Conservation (phyloP, 2,113 vertebrate species). For the Indicator indicator region DNA sequence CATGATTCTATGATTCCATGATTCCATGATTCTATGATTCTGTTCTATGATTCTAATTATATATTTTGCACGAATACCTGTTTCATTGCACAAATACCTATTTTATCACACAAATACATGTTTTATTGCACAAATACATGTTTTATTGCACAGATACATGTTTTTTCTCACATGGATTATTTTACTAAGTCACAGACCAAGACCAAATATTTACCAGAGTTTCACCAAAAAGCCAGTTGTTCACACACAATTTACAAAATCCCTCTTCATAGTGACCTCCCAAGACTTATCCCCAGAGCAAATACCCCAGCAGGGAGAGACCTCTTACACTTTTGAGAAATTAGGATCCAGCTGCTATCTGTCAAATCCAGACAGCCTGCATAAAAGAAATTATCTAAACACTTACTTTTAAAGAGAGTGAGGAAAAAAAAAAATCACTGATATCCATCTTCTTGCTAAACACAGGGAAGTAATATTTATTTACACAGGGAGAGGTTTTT, state of each 20-base stretch:
- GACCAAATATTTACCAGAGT: conserved; percentile 29
- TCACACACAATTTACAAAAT: not conserved
- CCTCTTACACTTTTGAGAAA: not conserved
- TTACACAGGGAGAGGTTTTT: not conserved
- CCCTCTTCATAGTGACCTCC: not conserved
- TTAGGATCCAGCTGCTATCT: conserved; percentile 16
- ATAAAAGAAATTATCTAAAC: conserved; percentile 45
- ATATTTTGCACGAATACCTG: too few relatives aligned
- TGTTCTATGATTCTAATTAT: too few relatives aligned
- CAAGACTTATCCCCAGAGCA: not conserved
- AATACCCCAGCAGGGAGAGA: not conserved
- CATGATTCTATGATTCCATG: too few relatives aligned
- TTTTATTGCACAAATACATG: too few relatives aligned
- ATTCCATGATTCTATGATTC: too few relatives aligned
- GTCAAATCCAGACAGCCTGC: not conserved
- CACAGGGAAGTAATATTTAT: not conserved
- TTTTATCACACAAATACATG: too few relatives aligned
- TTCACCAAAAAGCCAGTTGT: not conserved
- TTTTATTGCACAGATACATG: too few relatives aligned
- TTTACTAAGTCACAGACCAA: not conserved
- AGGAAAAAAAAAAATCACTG: not conserved
- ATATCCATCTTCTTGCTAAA: not conserved
- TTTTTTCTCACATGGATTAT: not conserved
- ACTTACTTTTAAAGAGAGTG: not conserved
- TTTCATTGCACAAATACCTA: too few relatives aligned